Base-by-base conservation (phyloP, 1,140 invertebrate genomes). In the Heliconius melpomene region DNA sequence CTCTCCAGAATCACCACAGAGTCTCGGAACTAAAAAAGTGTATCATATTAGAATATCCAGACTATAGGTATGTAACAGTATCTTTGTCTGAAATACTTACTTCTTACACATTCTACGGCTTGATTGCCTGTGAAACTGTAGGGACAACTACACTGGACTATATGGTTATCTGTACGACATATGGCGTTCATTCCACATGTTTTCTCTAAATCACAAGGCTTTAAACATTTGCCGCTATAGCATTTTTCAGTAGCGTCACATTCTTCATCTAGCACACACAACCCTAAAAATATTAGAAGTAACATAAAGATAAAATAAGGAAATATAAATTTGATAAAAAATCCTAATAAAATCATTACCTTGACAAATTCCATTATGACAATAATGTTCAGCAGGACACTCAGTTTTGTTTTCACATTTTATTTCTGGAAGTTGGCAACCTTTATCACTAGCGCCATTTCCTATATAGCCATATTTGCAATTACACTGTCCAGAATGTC, bases 101-200 rank as follows among this genome's bases (percentile, higher is more conserved):
- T 95, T 95, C 98, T 95, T 1, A 98, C 97, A 90, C 98, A 98
- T 95, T 98, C 98, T 20, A 97, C 95, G 82, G 96, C 96, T 32
- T 97, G 96, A 90, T 98, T 97, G 80, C 98, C 98, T 72, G 98
- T 98, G 89, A 98, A 98, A 70, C 97, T 97, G 57, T 96, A 94
- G 20, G 98, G 97, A 89, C 98, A 98, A 81, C 96, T 96, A 86
- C 98, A 98, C 85, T 96, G 95, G 88, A 97, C 97, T 3, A 96
- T 94, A 87, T 98, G 98, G 89, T 96, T 97, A 26, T 94, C 93
- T n/a, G 97, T 96, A 60, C 95, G 94, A 88, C 98, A 98, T 74
- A 97, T 89, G n/a, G 98, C 97, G 93, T 98, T 98, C 79, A 98
- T 95, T n/a, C 98, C 98, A 94, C 98, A 99, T 1, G 97, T 95